Percentiles rank a stretch among this genome's conserved stretches.
These are phyloP conservation scores for Actinopyga echinites DNA, from an alignment of 53 echinoderm and acorn worm genomes.

Conservation along the genomic window DNA sequence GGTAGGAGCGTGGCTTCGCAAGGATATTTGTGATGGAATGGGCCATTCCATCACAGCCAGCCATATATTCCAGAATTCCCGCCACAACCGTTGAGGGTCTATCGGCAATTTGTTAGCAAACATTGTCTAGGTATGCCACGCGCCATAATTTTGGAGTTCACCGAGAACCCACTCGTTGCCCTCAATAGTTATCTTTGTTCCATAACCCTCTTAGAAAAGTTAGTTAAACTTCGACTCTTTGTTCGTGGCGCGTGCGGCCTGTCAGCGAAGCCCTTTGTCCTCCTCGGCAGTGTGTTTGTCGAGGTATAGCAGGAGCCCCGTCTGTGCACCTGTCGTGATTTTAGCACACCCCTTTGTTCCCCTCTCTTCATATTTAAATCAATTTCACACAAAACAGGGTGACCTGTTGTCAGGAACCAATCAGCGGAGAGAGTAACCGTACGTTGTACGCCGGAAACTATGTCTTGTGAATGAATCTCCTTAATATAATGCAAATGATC, in stretches of 20 bases:
- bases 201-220: constrained; percentile 46
- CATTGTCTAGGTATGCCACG: constrained; percentile 38
- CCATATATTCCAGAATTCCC: constrained; percentile 23
- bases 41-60: constrained; percentile 25
- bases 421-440: constrained; percentile 21
- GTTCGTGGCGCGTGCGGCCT: constrained; percentile 75
- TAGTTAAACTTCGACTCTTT: constrained; percentile 49
- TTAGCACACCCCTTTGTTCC: constrained; percentile 53
- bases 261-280: constrained; percentile 61
- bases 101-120: constrained; percentile 33
- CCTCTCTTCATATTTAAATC: constrained; percentile 45
- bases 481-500: constrained; percentile 32
- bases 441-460: constrained; percentile 12
- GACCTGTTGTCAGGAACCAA: constrained; percentile 26
- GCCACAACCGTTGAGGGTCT: constrained; percentile 27
- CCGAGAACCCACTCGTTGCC: constrained; percentile 43
- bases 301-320: constrained; percentile 29
- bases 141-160: constrained; percentile 4
- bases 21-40: too few relatives aligned
- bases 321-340: constrained; percentile 51
- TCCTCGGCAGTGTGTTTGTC: constrained; percentile 41
- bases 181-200: constrained; percentile 45
- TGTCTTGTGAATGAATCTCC: constrained; percentile 37
- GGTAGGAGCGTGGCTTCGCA: constrained; percentile 1
- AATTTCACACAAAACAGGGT: constrained; percentile 24